Evolutionary conservation across 1,140 invertebrate species (phyloP).

Genomic region (Hermetia illucens): DNA sequence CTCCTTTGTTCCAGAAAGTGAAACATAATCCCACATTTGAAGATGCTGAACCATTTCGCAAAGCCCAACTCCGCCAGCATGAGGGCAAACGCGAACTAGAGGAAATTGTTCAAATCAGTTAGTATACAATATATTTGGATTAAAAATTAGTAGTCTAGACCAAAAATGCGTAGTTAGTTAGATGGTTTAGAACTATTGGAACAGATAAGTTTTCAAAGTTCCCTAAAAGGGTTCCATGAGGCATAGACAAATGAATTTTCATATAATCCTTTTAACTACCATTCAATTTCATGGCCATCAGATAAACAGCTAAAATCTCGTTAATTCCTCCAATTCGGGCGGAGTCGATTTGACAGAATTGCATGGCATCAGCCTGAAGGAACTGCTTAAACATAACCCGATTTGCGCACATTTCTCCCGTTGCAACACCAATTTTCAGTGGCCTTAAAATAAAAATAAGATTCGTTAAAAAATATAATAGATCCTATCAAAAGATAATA

Average conservation of each 20-base stretch:
- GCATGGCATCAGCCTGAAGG: conserved; percentile 58
- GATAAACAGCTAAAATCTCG: conserved; percentile 74
- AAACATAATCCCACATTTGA: conserved; percentile 76
- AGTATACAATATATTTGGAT: too few relatives aligned
- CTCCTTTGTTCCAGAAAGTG: conserved; percentile 51
- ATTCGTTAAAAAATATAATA: background rate
- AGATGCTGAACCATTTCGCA: conserved; percentile 90
- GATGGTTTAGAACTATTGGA: too few relatives aligned
- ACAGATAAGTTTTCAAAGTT: too few relatives aligned
- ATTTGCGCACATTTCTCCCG: conserved; percentile 85
- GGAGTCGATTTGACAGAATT: conserved; percentile 84
- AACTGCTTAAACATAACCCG: conserved; percentile 88
- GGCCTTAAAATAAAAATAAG: conserved; percentile 34
- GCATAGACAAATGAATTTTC: background rate
- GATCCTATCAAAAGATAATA: conserved; percentile 1
- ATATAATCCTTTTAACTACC: conserved; percentile 30
- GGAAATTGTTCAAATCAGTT: conserved; percentile 8
- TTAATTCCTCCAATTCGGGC: conserved; percentile 78
- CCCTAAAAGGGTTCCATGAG: background rate
- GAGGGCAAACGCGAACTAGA: conserved; percentile 80
- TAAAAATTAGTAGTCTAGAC: background rate
- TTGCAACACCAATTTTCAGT: conserved; percentile 69
- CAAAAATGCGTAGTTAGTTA: too few relatives aligned
- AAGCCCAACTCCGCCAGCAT: conserved; percentile 82
- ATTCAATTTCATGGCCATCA: conserved; percentile 68